Base-by-base conservation (phyloP, 2,888 invertebrate species). In the Monochamus alternatus region DNA sequence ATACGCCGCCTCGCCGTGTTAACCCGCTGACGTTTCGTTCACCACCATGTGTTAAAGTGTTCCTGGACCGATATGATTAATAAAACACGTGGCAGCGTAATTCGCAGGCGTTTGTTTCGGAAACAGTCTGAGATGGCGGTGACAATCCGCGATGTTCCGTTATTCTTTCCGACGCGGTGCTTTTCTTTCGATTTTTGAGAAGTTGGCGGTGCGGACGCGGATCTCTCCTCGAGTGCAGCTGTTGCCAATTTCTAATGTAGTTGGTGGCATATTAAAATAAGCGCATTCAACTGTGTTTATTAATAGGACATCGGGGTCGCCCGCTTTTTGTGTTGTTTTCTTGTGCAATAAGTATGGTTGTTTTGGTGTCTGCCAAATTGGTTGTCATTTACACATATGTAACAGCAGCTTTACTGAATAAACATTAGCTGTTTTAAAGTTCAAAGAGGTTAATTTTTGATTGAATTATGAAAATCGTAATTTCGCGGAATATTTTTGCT, bases 41-140 rank as follows among this genome's bases (percentile, higher is more conserved):
- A 14, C 64, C 66, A 62, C 74, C 68, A 73, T 73, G 77, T 77
- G 72, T 77, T 75, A 69, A 77, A 73, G 55, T 74, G 55, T 59
- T 71, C 44, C 67, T 67, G 58, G 30, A 32, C 51, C 14, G 47
- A 38, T 47, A 63, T 71, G 38, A 71, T 69, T 60, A 47, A 62
- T 52, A 52, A 71, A 71, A 51, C 31, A 47, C 47, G 31, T 0
- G 43, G 60, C 10, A 47, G 55, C 32, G 69, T 60, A 14, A 44
- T 44, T 30, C 47, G 38, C 12, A 32, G 62, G 43, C n/a, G 12
- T 43, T 14, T 64, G 12, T 64, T 8, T 43, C 64, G 64, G 64
- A 43, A 22, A n/a, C n/a, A 64, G 38, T 22, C 31, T 30, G 31
- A 55, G n/a, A 3, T 14, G 51, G 14, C 14, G 55, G 55, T 55